Evolutionary conservation across 2,113 vertebrate genomes (phyloP), one percentile per base, ranked within the genome.

Genomic region (Tetraodon nigroviridis): DNA sequence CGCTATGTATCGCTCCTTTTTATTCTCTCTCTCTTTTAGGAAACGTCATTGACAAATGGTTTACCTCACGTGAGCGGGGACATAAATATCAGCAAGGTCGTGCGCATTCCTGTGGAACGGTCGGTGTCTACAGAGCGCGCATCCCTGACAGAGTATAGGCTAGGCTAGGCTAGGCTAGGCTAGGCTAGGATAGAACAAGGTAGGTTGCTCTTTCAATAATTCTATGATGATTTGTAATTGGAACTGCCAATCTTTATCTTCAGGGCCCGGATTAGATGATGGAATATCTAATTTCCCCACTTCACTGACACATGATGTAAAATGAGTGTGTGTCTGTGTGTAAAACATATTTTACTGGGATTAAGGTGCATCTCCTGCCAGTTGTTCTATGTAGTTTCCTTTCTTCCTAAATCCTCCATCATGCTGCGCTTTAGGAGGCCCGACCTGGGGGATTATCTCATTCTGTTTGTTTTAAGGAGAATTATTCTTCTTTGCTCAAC

Each of bases 31-130:
- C 18, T 42, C 11, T 27, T 83, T 81, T 61, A 81, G 56, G 63
- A 64, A 69, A 84, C 70, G 66, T 57, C 44, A 16, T 55, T 52
- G 60, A 80, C 81, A 73, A 80, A 81, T 83, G 71, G 57, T 75
- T 76, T 71, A 72, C 72, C 48, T 84, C 53, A 27, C 24, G 71
- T 73, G 78, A 61, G 57, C 56, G 71, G 27, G 44, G 59, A 81
- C 74, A 78, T 79, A 84, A 82, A 84, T 75, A 82, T 69, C 69
- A 75, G 49, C 53, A 53, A 82, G 78, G 84, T 83, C 81, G 73
- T 18, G 41, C 55, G 55, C 76, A 69, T 73, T 75, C 73, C 74
- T 64, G 67, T 71, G 71, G 75, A 86, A 69, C 75, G 75, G 57
- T 67, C 49, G 44, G 52, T 18, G 71, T 80, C 64, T 59, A 50